Evolutionary conservation across 2,888 invertebrate species (phyloP), one percentile per base, ranked within the genome.

Genomic region (Orchesellides sinensis): DNA sequence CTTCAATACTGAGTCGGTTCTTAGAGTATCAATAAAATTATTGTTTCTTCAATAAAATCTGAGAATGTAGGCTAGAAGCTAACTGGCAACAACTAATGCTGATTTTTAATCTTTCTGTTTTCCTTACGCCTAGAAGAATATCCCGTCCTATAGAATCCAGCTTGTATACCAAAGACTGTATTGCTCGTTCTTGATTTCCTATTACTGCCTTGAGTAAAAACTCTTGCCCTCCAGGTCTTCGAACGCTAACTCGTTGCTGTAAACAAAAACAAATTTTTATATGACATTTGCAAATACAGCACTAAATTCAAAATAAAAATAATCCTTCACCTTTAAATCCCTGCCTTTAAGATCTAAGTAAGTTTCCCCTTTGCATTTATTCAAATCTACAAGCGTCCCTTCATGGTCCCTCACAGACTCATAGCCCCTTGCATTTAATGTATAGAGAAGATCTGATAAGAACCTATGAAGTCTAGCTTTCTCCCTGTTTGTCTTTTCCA

Each of bases 341-440:
- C 83, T 61, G 10, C 88, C 88, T 70, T 81, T 85, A 0, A 88
- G 49, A n/a, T 87, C 86, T 17, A 87, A 56, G 27, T 84, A 73
- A 6, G 73, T 40, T 23, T 88, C 86, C 0, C 88, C 88, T 59
- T 85, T 85, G 59, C 84, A 86, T 10, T 82, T 83, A 40, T 74
- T 74, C 19, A 88, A 59, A 49, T 88, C 86, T 1, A 87, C 83
- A 2, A 80, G 40, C 6, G 82, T 86, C 12, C 86, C 87, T 14
- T 85, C 70, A 14, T 81, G 82, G 61, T 88, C 88, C 17, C 83
- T 79, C 2, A 88, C 80, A 3, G 84, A 81, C 29, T 86, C 85
- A 49, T 86, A 87, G 4, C 87, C 88, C 25, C 86, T 73, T 0
- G 85, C 82, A 73, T 85, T 85, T 4, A 87, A 49, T 0, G 88